Conservation (phyloP, 2,888 invertebrate genomes). For the Trachelus stipa region DNA sequence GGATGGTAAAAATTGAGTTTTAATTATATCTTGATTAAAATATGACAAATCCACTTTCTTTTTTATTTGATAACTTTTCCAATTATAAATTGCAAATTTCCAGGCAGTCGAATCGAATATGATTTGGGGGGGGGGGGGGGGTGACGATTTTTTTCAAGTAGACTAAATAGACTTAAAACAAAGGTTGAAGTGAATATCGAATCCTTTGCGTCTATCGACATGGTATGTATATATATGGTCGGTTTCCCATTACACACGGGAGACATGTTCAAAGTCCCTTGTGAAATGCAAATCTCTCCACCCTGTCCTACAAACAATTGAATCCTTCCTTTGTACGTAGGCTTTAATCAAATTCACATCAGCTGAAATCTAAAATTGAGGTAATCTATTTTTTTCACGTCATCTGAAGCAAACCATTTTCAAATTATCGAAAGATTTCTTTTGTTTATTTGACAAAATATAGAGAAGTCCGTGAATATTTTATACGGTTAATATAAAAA, state of each 20-base stretch:
- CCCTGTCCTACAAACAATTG: background rate
- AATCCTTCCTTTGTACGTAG: conserved; percentile 1
- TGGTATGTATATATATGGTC: background rate
- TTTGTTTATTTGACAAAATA: background rate
- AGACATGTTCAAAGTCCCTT: background rate
- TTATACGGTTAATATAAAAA: background rate
- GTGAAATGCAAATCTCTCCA: conserved; percentile 5
- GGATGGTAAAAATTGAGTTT: background rate
- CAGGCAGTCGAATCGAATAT: background rate
- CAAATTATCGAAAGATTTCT: background rate
- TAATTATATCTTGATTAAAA: background rate
- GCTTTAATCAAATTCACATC: background rate
- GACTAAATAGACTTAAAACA: background rate
- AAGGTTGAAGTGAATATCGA: background rate
- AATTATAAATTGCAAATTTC: background rate
- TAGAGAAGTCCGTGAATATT: too few relatives aligned
- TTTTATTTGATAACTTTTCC: background rate
- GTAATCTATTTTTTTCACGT: background rate
- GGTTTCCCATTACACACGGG: background rate
- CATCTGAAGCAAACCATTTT: background rate
- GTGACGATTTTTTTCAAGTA: background rate
- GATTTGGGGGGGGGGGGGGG: background rate
- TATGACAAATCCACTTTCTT: background rate
- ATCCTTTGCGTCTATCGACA: background rate
- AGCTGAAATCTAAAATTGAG: background rate